Percentiles rank a stretch among this genome's conserved stretches.
Evolutionary conservation across 2,888 invertebrate species (phyloP).

Genomic region (Mythimna vitellina): DNA sequence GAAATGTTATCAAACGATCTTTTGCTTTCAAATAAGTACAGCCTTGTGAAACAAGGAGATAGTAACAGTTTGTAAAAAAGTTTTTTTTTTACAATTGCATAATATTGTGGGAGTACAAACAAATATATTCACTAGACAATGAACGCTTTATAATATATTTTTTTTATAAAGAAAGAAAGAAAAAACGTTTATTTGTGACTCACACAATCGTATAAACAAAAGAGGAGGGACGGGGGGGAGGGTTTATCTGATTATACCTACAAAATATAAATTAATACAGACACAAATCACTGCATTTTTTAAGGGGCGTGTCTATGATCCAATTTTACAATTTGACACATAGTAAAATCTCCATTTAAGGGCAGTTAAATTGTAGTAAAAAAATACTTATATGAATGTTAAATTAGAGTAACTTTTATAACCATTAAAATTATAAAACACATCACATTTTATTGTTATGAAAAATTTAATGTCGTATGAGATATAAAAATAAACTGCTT

Average conservation of each 20-base stretch:
- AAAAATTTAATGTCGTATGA: constrained; percentile 50
- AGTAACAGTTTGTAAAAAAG: neutral
- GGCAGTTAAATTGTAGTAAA: constrained; percentile 42
- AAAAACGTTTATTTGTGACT: too few relatives aligned
- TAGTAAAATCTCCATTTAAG: constrained; percentile 30
- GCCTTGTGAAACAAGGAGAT: too few relatives aligned
- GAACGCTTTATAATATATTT: neutral
- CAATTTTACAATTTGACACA: constrained; percentile 30
- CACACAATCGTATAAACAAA: too few relatives aligned
- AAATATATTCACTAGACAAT: constrained; percentile 1
- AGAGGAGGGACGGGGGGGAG: too few relatives aligned
- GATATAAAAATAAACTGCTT: constrained; percentile 45
- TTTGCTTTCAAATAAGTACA: constrained; percentile 5
- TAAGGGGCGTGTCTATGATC: neutral
- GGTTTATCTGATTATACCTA: neutral
- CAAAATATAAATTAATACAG: neutral
- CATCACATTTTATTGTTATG: constrained; percentile 43
- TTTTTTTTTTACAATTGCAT: neutral
- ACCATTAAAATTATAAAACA: constrained; percentile 34
- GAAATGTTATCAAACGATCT: constrained; percentile 25
- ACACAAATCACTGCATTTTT: neutral
- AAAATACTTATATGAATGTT: constrained; percentile 38
- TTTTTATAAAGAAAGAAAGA: too few relatives aligned
- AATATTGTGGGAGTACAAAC: neutral
- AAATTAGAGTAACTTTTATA: constrained; percentile 38